Evolutionary conservation across 2,113 vertebrate species (phyloP), one percentile per base, ranked within the genome.

Genomic region (Sakesphorus luctuosus): DNA sequence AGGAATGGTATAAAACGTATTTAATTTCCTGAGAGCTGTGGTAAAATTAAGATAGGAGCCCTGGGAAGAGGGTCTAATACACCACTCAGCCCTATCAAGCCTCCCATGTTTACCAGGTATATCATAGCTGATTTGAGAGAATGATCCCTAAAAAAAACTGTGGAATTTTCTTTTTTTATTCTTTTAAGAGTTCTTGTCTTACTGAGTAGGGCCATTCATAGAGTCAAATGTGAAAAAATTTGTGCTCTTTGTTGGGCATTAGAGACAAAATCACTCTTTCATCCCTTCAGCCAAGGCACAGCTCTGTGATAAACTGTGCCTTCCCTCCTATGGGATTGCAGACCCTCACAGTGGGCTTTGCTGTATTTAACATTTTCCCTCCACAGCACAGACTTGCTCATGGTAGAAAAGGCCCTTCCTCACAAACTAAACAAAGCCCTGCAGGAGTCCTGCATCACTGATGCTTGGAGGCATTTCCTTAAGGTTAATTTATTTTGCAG

Each of bases 21-120:
- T 95, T 96, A 86, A 86, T 96, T 97, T 97, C 90, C 93, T 84
- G 79, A 81, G 23, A 93, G 29, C 56, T 88, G 61, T 75, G 73
- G 81, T 87, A 89, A 94, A 92, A 92, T 89, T 90, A 75, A 94
- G 72, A 92, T 53, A 68, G 65, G 53, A 71, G 61, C 31, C 10
- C 65, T 78, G 44, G 26, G 31, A 93, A 90, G 58, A 81, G 35
- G 91, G 36, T 74, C 44, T 86, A 78, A 92, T 81, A 61, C 26
- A 61, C 26, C 24, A 36, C 28, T 63, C 59, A 65, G 52, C 52
- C 63, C 83, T 78, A 56, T 53, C 49, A 90, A 91, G 33, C 35
- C 26, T 77, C 36, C 61, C 24, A 35, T 79, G 25, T 84, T 93
- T 91, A 77, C 71, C 80, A 59, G 63, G 47, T 29, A 35, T 78